Conservation (phyloP, 92 coral and sea anemone species). For the Parazoanthus swiftii region DNA sequence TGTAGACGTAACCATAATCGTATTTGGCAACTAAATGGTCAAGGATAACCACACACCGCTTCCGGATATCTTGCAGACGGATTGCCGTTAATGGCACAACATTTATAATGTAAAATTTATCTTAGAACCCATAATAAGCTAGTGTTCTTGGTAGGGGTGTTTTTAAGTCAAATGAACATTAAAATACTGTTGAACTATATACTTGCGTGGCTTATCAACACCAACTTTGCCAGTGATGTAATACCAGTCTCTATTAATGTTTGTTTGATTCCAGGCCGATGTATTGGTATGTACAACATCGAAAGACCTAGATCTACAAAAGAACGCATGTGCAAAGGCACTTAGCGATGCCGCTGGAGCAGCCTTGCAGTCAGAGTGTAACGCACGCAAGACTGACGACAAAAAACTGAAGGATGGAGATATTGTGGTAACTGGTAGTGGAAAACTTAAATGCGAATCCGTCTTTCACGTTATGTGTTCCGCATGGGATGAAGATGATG, state of each 20-base stretch:
- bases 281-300: slow-evolving; percentile 63
- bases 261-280: slow-evolving; percentile 53
- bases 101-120: too few species aligned
- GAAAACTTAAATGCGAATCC: slow-evolving; percentile 49
- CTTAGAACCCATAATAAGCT: too few species aligned
- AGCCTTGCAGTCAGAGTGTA: slow-evolving; percentile 61
- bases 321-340: slow-evolving; percentile 64
- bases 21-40: too few species aligned
- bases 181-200: too few species aligned
- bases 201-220: too few species aligned
- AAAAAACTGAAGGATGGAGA: slow-evolving; percentile 53
- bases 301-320: slow-evolving; percentile 51
- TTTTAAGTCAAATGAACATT: too few species aligned
- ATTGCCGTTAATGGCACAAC: too few species aligned
- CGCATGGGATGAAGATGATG: slow-evolving; percentile 53
- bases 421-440: slow-evolving; percentile 62
- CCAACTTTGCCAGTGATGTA: too few species aligned
- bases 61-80: too few species aligned
- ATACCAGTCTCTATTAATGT: not conserved
- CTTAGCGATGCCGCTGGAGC: slow-evolving; percentile 69
- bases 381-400: not conserved
- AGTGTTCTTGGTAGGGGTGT: too few species aligned
- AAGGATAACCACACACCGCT: too few species aligned
- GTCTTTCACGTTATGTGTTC: slow-evolving; percentile 67
- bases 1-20: too few species aligned